phyloP scores from a whole-genome alignment of 2,113 vertebrate genomes.

The Egretta garzetta region DNA sequence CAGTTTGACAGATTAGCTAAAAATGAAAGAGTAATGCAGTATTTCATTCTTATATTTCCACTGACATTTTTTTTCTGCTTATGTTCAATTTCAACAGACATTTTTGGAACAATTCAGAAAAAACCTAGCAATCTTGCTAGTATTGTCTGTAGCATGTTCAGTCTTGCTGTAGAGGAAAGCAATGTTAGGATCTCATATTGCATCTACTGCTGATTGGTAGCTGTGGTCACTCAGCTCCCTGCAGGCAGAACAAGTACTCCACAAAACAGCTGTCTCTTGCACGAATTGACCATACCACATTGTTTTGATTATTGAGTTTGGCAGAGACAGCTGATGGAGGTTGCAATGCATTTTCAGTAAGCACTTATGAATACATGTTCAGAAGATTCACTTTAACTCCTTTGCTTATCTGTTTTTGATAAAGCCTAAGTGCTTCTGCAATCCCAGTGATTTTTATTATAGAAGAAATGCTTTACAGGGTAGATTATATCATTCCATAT shows the following conservation, averaged over 20 bases:
- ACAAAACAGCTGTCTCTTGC: background rate
- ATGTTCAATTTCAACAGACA: background rate
- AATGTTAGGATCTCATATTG: background rate
- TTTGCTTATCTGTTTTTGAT: background rate
- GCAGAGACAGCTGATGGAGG: slow-evolving; percentile 11
- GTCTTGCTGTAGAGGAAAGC: background rate
- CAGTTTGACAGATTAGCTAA: background rate
- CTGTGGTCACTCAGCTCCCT: slow-evolving; percentile 35
- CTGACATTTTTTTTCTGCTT: background rate
- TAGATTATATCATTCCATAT: background rate
- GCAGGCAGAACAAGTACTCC: background rate
- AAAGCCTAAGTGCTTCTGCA: background rate
- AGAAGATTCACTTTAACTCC: background rate
- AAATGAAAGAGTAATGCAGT: background rate
- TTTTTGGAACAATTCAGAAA: background rate
- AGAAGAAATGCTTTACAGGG: background rate
- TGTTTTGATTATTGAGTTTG: slow-evolving; percentile 24
- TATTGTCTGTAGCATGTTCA: background rate
- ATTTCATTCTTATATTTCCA: background rate
- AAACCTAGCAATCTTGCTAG: background rate
- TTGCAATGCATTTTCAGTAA: background rate
- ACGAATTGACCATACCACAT: background rate
- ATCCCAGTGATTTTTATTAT: background rate
- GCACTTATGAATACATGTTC: background rate
- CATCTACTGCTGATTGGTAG: background rate